Evolutionary conservation across 2,113 vertebrate species (phyloP).

Genomic region (Esox niger): DNA sequence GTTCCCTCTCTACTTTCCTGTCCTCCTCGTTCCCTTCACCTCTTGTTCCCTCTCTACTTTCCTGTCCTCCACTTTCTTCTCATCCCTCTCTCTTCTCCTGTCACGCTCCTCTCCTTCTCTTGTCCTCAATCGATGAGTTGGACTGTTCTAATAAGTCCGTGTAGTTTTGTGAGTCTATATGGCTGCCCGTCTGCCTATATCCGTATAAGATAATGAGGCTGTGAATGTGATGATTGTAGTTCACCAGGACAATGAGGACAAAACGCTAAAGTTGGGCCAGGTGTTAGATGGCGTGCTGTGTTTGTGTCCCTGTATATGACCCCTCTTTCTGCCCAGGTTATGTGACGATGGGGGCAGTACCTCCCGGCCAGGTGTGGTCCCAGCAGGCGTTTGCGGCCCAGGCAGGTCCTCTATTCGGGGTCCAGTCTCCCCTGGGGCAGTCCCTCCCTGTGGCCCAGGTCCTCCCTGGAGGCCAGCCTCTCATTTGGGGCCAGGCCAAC

Average conservation of each 20-base stretch:
- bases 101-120: neutral
- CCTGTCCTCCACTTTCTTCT: neutral
- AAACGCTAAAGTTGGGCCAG: slow-evolving; percentile 54
- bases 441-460: slow-evolving; percentile 80
- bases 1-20: neutral
- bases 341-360: slow-evolving; percentile 96
- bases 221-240: slow-evolving; percentile 15
- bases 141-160: no score
- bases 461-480: slow-evolving; percentile 91
- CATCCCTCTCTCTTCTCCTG: neutral
- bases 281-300: slow-evolving; percentile 62
- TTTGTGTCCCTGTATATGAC: slow-evolving; percentile 24
- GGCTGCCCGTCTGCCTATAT: no score
- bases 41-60: neutral
- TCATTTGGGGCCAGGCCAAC: slow-evolving; percentile 94
- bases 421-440: slow-evolving; percentile 69
- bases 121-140: neutral
- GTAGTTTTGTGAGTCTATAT: no score
- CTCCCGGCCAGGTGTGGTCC: slow-evolving; percentile 83
- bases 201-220: no score
- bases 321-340: slow-evolving; percentile 80
- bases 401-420: slow-evolving; percentile 86
- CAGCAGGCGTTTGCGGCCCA: slow-evolving; percentile 90
- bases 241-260: slow-evolving; percentile 58
- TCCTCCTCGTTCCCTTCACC: neutral